A percentile compares a stretch with the other conserved stretches of the same genome.
Evolutionary conservation across 2,888 invertebrate genomes (phyloP).

Genomic region (Creontiades dilutus): DNA sequence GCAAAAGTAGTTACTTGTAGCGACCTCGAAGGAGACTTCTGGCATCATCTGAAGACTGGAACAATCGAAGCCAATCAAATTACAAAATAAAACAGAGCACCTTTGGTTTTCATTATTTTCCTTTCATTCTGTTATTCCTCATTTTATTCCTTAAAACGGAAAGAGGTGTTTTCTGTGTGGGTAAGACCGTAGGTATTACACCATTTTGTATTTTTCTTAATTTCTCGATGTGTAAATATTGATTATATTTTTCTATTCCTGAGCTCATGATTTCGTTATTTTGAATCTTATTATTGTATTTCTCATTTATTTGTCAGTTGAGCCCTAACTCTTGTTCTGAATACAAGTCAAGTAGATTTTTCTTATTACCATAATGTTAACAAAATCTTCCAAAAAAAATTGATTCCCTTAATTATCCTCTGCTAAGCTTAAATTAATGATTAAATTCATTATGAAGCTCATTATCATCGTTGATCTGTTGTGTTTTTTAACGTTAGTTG

Average conservation of each 20-base stretch:
- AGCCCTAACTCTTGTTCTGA: too few species aligned
- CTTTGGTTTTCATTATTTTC: slow-evolving; percentile 53
- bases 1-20: not conserved
- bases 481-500: not conserved
- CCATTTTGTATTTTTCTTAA: slow-evolving; percentile 16
- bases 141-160: slow-evolving; percentile 51
- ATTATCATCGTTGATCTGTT: not conserved
- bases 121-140: slow-evolving; percentile 44
- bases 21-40: not conserved
- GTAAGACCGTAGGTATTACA: slow-evolving; percentile 71
- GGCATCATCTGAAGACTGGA: slow-evolving; percentile 10
- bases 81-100: slow-evolving; percentile 53
- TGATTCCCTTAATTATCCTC: too few species aligned
- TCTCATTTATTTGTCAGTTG: too few species aligned
- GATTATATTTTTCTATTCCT: slow-evolving; percentile 47
- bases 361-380: not conserved
- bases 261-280: slow-evolving; percentile 30
- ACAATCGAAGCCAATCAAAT: slow-evolving; percentile 26
- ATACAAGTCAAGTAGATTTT: not conserved
- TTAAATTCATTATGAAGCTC: too few species aligned
- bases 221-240: slow-evolving; percentile 52
- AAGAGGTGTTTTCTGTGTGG: slow-evolving; percentile 64
- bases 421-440: too few species aligned
- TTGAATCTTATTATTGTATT: not conserved
- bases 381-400: too few species aligned